Base-by-base conservation (phyloP, 2,888 invertebrate species). In the Blomia tropicalis region DNA sequence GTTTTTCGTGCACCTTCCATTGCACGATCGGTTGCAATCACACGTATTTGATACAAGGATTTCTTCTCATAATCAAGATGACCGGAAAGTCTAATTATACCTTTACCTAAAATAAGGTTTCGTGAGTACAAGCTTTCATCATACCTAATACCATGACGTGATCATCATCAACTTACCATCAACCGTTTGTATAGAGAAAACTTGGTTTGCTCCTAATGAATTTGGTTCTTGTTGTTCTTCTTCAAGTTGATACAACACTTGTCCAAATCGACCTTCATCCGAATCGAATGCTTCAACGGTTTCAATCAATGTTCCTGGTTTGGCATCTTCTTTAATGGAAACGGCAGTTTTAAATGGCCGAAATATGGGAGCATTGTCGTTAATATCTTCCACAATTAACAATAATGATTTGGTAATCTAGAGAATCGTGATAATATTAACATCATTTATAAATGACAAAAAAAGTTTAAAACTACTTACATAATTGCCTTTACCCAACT, bases 211-310 rank as follows among this genome's bases (percentile, higher is more conserved):
- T 4, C 32, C 32, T 2, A 56, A 30, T 4, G 47, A 47, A 47
- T 47, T 47, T 14, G 62, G 82, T 78, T 58, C 82, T 81, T 63
- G 81, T 44, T 14, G 29, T 31, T 31, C 27, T 14, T 60, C 43
- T n/a, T 31, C 43, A 25, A 91, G 76, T 70, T 85, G 82, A 73
- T 91, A 91, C 23, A 90, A 81, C 27, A 91, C 84, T 78, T 91
- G 90, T 44, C 90, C 90, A 70, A 89, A 90, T 43, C 88, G 85
- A 54, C 91, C 91, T 76, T 89, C 87, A 72, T 91, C 91, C 59
- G 83, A 80, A 73, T 91, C 91, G 3, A 83, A 85, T 14, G 90
- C 91, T 76, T 89, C 87, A 29, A 91, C 80, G 1, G 84, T 84
- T 62, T 69, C 69, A 17, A 84, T 79, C 54, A 90, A 76, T 64